A percentile compares a stretch with the other conserved stretches of the same genome.
Evolutionary conservation across 2,888 invertebrate species (phyloP).

Genomic region (Drosophila percnosoma): DNA sequence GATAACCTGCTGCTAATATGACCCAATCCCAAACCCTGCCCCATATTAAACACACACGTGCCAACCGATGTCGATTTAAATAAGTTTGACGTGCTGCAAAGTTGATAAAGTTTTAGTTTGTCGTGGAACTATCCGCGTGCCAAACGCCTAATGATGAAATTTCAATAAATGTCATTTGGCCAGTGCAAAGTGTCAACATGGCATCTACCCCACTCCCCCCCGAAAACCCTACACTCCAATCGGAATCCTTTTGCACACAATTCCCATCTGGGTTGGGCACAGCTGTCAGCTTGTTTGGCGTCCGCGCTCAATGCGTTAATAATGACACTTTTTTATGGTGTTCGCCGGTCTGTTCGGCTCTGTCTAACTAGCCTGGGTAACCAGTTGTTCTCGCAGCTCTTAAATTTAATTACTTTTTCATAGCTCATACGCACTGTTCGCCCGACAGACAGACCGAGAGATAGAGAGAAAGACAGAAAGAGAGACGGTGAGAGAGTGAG

Average conservation of each 20-base stretch:
- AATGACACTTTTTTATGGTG: constrained; percentile 72
- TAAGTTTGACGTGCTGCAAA: constrained; percentile 65
- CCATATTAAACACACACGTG: constrained; percentile 51
- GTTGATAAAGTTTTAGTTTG: constrained; percentile 59
- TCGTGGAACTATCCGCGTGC: constrained; percentile 6
- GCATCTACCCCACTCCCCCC: constrained; percentile 55
- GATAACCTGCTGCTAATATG: constrained; percentile 66
- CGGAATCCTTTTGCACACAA: constrained; percentile 20
- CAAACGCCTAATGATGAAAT: constrained; percentile 67
- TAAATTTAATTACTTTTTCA: constrained; percentile 84
- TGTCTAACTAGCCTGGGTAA: constrained; percentile 58
- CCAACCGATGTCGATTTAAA: constrained; percentile 68
- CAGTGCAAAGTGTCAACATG: constrained; percentile 72
- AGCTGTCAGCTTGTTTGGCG: constrained; percentile 70
- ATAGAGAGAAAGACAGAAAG: constrained; percentile 1
- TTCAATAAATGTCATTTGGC: constrained; percentile 77
- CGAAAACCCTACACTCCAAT: background rate
- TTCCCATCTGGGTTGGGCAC: constrained; percentile 39
- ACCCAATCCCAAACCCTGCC: background rate
- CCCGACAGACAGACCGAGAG: constrained; percentile 7
- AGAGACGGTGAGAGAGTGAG: background rate
- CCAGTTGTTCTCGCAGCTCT: constrained; percentile 48
- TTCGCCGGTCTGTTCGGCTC: constrained; percentile 9
- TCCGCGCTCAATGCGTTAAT: constrained; percentile 78
- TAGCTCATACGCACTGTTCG: constrained; percentile 77